Conservation (phyloP, 2,797 vertebrate species). For the Clarias pachynema region DNA sequence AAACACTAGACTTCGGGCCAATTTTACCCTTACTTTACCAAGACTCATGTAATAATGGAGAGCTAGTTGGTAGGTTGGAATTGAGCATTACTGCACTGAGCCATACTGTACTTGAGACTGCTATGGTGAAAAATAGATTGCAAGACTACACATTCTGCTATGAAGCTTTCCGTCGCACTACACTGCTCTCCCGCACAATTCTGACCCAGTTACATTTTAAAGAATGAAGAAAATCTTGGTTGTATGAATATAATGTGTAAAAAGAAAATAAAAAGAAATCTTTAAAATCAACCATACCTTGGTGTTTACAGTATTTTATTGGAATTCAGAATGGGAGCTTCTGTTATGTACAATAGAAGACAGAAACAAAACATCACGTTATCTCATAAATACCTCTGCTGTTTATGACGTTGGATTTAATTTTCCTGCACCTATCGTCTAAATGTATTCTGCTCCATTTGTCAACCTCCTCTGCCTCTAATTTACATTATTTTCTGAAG, state of each 20-base stretch:
- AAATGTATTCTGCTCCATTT: neutral
- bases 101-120: neutral
- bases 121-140: neutral
- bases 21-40: neutral
- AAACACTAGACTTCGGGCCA: neutral
- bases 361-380: constrained; percentile 72
- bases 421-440: constrained; percentile 26
- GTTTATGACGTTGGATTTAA: constrained; percentile 45
- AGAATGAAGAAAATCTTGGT: neutral
- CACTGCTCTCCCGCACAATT: neutral
- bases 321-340: constrained; percentile 69
- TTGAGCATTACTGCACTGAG: neutral
- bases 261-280: neutral
- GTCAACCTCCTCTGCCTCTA: constrained; percentile 10
- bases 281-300: neutral
- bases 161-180: neutral
- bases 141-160: neutral
- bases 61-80: neutral
- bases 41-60: neutral
- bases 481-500: neutral
- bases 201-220: constrained; percentile 1
- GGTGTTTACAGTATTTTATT: constrained; percentile 67
- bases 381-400: constrained; percentile 74
- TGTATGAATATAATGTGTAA: neutral
- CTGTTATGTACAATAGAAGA: constrained; percentile 79